Evolutionary conservation across 2,113 vertebrate species (phyloP).

Genomic region (Grus americana): DNA sequence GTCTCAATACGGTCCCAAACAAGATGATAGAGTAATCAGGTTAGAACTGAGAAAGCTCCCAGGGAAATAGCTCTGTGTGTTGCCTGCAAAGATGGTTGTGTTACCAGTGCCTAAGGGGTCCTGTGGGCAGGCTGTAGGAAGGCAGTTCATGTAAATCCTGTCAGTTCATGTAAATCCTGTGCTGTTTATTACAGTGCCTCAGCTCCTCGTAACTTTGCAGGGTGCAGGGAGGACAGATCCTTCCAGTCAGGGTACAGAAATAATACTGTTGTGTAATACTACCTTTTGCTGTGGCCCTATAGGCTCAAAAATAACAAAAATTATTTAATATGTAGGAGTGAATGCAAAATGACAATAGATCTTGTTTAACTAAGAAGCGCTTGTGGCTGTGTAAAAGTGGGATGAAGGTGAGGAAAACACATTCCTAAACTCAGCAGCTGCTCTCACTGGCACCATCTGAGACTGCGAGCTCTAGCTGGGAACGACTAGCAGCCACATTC

Average conservation of each 20-base stretch:
- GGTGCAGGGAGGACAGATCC: not conserved
- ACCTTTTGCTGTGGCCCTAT: not conserved
- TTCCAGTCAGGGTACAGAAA: not conserved
- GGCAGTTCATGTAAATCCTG: not conserved
- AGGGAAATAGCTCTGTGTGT: not conserved
- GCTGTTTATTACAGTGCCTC: not conserved
- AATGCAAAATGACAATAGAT: not conserved
- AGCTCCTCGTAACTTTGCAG: not conserved
- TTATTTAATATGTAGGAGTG: not conserved
- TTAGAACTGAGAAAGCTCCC: not conserved
- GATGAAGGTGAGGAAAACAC: not conserved
- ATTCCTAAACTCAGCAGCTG: not conserved
- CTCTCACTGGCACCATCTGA: not conserved
- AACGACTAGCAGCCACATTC: not conserved
- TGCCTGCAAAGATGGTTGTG: not conserved
- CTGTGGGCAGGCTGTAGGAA: not conserved
- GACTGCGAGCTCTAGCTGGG: not conserved
- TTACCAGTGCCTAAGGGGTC: not conserved
- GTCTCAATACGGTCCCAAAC: not conserved
- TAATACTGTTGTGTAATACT: accelerated
- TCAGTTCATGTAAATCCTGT: not conserved
- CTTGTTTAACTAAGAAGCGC: not conserved
- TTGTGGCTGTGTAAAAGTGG: not conserved
- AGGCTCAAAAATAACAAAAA: not conserved
- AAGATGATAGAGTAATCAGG: not conserved